Base-by-base conservation (phyloP, 2,888 invertebrate species). In the Phortica okadai region DNA sequence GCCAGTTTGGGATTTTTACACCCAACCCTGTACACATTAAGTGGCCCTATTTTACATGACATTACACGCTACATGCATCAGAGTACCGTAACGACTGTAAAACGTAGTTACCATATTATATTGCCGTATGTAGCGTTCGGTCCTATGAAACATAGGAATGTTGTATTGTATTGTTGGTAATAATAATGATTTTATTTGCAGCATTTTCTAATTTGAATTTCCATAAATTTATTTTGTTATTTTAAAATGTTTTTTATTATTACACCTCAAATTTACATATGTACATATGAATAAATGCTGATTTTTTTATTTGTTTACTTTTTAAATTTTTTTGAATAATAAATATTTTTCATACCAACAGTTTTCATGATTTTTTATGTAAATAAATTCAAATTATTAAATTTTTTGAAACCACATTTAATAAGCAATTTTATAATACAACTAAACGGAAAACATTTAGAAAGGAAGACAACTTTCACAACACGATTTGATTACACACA, bases 391-490 rank as follows among this genome's bases (percentile, higher is more conserved):
- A 16, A 45, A 67, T 58, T 50, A 25, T n/a, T 70, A 56, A 59
- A 70, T 75, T 10, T 16, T 69, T 25, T 74, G 72, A 80, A 77
- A 76, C 42, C 67, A 78, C 74, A 77, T 66, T 25, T 7, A 74
- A 59, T 25, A 45, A 59, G 2, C 7, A 69, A 41, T 67, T 33
- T 73, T 67, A 50, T 73, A 79, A 77, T 64, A 75, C 74, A 79
- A 76, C 56, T 75, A 78, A 84, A 58, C 33, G 33, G 33, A 33
- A 50, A 14, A 50, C 50, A 50, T 50, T 50, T 14, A 44, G 81
- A 67, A 67, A 73, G 88, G 86, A 86, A 84, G 87, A 85, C 87
- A 80, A 88, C 81, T 86, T 88, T 88, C 87, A 87, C 87, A 88
- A 85, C 86, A 85, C 88, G 80, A 82, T 88, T 88, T 85, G 84